Conservation (phyloP, 2,797 vertebrate species). For the Pangasius larnaudii region DNA sequence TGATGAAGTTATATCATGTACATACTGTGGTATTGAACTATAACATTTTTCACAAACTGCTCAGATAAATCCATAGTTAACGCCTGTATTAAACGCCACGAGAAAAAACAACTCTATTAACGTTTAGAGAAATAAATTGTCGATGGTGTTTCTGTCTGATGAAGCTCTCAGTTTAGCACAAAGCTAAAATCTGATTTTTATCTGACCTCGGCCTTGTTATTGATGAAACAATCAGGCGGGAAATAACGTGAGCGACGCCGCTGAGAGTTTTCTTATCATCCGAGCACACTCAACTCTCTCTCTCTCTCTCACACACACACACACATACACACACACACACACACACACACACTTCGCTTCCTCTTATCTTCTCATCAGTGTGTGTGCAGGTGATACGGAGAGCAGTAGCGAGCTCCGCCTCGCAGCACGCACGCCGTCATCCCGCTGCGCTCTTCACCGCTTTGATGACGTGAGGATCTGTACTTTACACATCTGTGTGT, state of each 20-base stretch:
- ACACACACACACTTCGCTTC: not conserved
- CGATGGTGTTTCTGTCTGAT: slow-evolving; percentile 17
- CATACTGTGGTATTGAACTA: not conserved
- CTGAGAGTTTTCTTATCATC: slow-evolving; percentile 55
- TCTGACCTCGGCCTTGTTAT: slow-evolving; percentile 48
- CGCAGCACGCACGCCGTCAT: slow-evolving; percentile 12
- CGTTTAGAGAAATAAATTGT: slow-evolving; percentile 10
- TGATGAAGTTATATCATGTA: not conserved
- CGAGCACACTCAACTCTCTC: slow-evolving; percentile 43
- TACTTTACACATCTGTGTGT: slow-evolving; percentile 34
- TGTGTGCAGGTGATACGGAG: slow-evolving; percentile 53
- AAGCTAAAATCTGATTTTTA: slow-evolving; percentile 51
- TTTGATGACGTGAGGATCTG: slow-evolving; percentile 45
- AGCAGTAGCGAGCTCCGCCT: slow-evolving; percentile 37
- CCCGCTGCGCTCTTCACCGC: slow-evolving; percentile 37
- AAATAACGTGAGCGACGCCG: slow-evolving; percentile 51
- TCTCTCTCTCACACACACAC: not conserved
- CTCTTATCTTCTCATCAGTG: slow-evolving; percentile 58
- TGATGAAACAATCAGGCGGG: slow-evolving; percentile 56
- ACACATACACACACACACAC: not conserved
- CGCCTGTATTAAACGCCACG: not conserved
- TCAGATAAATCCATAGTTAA: not conserved
- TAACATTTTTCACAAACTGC: not conserved
- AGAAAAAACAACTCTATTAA: not conserved
- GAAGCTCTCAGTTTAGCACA: slow-evolving; percentile 29